Conservation (phyloP, 1,140 invertebrate species). For the Chionoecetes opilio region DNA sequence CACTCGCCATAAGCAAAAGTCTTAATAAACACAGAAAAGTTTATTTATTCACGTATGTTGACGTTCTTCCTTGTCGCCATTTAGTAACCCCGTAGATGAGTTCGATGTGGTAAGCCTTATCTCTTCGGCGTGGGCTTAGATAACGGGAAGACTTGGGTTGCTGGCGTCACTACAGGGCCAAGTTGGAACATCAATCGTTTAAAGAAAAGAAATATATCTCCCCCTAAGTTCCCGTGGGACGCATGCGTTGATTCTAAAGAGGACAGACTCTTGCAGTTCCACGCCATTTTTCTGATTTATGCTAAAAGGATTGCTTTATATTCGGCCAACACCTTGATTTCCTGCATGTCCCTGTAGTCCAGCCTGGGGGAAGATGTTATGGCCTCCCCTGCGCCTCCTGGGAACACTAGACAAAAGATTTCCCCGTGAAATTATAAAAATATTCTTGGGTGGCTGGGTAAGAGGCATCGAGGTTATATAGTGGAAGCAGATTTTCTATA, state of each 20-base stretch:
- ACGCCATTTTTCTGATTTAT: conserved; percentile 22
- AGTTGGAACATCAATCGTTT: background rate
- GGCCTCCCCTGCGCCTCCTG: background rate
- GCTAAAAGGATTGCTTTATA: background rate
- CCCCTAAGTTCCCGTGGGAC: background rate
- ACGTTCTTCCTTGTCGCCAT: background rate
- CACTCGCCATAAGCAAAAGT: background rate
- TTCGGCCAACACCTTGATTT: background rate
- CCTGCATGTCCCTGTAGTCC: background rate
- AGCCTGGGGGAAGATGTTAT: background rate
- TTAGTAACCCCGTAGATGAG: background rate
- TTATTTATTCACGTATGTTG: background rate
- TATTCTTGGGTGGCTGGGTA: conserved; percentile 55
- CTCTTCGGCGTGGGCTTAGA: background rate
- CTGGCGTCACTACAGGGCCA: background rate
- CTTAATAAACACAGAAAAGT: background rate
- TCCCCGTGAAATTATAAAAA: conserved; percentile 44
- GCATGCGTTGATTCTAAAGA: conserved; percentile 70
- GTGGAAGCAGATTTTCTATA: background rate
- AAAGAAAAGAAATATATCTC: background rate
- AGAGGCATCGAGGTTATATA: background rate
- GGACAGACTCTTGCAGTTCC: conserved; percentile 53
- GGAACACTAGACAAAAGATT: background rate
- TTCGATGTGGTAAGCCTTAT: background rate
- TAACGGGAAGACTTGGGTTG: background rate